A percentile compares a stretch with the other conserved stretches of the same genome.
Conservation (phyloP, 2,888 invertebrate genomes). For the Lutraria lutraria region DNA sequence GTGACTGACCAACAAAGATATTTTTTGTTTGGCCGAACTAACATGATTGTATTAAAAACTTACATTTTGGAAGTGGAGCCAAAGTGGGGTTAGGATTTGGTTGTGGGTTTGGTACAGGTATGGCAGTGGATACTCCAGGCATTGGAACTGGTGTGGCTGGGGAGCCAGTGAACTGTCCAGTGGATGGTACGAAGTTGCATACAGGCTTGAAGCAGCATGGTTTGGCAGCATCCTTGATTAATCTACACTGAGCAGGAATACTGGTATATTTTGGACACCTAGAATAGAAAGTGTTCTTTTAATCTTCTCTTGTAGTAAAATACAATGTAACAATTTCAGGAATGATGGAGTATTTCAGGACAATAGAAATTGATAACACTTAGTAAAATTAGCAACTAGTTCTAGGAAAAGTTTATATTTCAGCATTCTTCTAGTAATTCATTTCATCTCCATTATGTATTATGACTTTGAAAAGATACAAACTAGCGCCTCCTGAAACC, state of each 20-base stretch:
- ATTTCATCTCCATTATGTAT: no score
- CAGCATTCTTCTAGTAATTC: no score
- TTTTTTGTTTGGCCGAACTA: no score
- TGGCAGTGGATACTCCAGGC: constrained; percentile 50
- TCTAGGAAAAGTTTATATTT: no score
- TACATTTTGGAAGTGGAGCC: constrained; percentile 72
- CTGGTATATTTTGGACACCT: constrained; percentile 73
- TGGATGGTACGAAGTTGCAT: constrained; percentile 70
- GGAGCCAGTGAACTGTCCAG: constrained; percentile 65
- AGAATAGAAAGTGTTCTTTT: background rate
- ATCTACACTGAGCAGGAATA: constrained; percentile 72
- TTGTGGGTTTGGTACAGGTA: constrained; percentile 60
- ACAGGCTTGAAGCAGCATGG: constrained; percentile 77
- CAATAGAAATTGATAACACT: no score
- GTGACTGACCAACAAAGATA: no score
- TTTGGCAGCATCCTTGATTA: constrained; percentile 75
- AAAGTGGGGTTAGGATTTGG: constrained; percentile 60
- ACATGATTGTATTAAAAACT: constrained; percentile 15
- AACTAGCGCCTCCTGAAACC: no score
- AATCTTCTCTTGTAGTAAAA: no score
- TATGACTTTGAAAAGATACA: no score
- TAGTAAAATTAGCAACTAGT: no score
- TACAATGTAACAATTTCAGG: no score
- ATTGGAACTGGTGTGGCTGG: constrained; percentile 64
- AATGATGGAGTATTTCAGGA: no score